Percentiles rank a stretch among this genome's conserved stretches.
Conservation (phyloP, 2,797 vertebrate species). For the Onychomys arenicola region DNA sequence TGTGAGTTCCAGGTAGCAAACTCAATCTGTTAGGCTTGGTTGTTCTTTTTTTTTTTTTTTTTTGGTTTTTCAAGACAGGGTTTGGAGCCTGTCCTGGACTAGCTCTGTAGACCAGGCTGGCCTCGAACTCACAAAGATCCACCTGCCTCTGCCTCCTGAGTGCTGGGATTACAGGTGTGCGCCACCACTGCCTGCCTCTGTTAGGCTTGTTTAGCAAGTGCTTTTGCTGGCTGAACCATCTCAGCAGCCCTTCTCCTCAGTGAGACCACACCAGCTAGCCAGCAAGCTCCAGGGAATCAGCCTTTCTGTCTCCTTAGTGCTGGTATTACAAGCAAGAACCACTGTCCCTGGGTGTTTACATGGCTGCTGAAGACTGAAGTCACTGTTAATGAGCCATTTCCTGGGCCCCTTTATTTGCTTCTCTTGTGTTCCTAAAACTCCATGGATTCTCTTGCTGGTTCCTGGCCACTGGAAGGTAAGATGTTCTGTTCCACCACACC, state of each 20-base stretch:
- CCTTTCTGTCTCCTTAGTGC: neutral
- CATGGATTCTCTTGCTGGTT: neutral
- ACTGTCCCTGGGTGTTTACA: neutral
- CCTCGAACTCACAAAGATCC: too few relatives aligned
- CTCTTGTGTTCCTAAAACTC: neutral
- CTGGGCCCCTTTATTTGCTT: neutral
- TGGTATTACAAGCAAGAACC: neutral
- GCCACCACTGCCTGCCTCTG: too few relatives aligned
- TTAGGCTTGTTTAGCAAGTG: neutral
- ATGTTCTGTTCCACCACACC: neutral
- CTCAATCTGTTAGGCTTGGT: too few relatives aligned
- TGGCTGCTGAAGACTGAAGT: neutral
- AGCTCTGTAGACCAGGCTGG: too few relatives aligned
- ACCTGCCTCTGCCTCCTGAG: too few relatives aligned
- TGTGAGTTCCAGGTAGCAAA: neutral
- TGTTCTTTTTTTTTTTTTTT: too few relatives aligned
- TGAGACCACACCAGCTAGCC: neutral
- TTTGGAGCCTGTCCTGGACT: too few relatives aligned
- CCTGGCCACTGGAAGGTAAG: neutral
- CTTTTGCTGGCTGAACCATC: neutral
- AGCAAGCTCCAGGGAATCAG: too few relatives aligned
- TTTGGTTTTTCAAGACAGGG: too few relatives aligned
- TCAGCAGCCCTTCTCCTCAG: neutral
- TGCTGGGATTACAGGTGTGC: too few relatives aligned
- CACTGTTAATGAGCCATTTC: neutral